Percentiles rank a stretch among this genome's conserved stretches.
phyloP scores from a whole-genome alignment of 2,113 vertebrate genomes.

The Albula glossodonta region DNA sequence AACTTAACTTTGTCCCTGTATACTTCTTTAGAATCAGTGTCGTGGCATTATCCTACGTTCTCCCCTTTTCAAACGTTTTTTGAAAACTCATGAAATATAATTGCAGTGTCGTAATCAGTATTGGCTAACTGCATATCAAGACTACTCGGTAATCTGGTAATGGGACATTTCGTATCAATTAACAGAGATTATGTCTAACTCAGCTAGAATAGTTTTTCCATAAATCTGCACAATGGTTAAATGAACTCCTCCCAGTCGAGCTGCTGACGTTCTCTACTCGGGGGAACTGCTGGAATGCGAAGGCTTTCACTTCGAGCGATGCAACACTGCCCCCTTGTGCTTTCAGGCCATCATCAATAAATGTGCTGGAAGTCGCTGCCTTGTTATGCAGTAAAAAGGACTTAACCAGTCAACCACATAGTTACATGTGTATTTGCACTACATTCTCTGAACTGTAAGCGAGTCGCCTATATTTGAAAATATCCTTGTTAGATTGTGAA shows the following conservation, averaged over 20 bases:
- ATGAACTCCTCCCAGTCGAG: background rate
- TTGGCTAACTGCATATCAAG: background rate
- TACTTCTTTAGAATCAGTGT: background rate
- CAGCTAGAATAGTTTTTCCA: background rate
- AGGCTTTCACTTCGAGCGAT: constrained; percentile 20
- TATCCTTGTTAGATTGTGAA: background rate
- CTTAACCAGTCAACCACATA: too few relatives aligned
- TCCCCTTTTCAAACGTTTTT: too few relatives aligned
- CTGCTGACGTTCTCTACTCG: background rate
- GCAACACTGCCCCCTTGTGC: constrained; percentile 65
- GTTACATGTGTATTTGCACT: too few relatives aligned
- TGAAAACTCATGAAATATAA: background rate
- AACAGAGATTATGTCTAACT: background rate
- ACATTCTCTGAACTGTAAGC: too few relatives aligned
- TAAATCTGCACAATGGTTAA: constrained; percentile 3
- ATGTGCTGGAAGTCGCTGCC: too few relatives aligned
- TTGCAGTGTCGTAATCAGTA: background rate
- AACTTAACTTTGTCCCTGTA: background rate
- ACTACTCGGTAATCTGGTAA: background rate
- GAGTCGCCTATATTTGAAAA: too few relatives aligned
- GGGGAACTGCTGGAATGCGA: constrained; percentile 56
- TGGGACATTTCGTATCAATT: background rate
- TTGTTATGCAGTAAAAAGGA: too few relatives aligned
- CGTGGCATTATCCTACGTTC: background rate
- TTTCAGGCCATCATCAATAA: background rate